Base-by-base conservation (phyloP, 2,797 vertebrate genomes). In the Dallia pectoralis region DNA sequence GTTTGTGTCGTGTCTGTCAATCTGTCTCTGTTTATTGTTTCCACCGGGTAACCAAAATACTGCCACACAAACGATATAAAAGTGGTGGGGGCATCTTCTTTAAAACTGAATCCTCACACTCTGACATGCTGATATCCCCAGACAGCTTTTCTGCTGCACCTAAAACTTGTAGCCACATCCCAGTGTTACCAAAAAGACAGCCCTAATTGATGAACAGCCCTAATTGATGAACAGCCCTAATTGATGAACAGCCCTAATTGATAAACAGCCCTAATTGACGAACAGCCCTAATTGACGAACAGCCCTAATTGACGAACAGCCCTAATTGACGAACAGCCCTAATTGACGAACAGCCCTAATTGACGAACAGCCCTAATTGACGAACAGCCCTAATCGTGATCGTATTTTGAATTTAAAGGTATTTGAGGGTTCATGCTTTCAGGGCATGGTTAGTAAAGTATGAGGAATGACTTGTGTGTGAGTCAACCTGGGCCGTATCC, bases 381-480 rank as follows among this genome's bases (percentile, higher is more conserved):
- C 12, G 19, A 33, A 32, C 40, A 66, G 64, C 33, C 19, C 33
- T 40, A 44, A 66, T 66, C n/a, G 19, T 44, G 64, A 66, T 66
- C 33, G 14, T n/a, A 53, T 56, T 69, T 51, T 15, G 49, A 70
- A 16, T 51, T 49, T 27, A 56, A 18, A 33, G 19, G 27, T 14
- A 53, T 29, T n/a, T 32, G 29, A 59, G 33, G 5, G 68, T 51
- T 44, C n/a, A 29, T 30, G 15, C 49, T 49, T 32, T 53, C 19
- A 69, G 68, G 48, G 68, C 68, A n/a, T 16, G 47, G n/a, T 47
- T 29, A 69, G 56, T 70, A 70, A 18, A 70, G 29, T 56, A 2
- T 56, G 22, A 32, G 53, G 49, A 32, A 33, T 70, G 49, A 70
- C 27, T n/a, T 56, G 48, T 25, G 53, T 70, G 49, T 33, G 22